Conservation (phyloP, 2,888 invertebrate genomes). For the Cistogaster globosa region DNA sequence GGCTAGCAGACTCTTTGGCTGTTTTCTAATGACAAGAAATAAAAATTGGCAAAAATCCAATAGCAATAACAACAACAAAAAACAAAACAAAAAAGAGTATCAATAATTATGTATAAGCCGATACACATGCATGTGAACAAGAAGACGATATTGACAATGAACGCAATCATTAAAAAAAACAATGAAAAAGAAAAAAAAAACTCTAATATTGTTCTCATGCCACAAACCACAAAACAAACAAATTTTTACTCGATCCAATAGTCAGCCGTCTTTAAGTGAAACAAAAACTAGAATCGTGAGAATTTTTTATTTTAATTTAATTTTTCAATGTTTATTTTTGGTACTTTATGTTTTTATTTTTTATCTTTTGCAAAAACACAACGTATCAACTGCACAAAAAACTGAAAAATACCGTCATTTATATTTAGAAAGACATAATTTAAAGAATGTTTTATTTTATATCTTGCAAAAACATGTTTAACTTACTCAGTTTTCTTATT, state of each 20-base stretch:
- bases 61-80: constrained; percentile 14
- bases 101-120: constrained; percentile 20
- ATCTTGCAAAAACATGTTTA: constrained; percentile 54
- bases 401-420: constrained; percentile 47
- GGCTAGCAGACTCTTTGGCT: constrained; percentile 6
- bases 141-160: constrained; percentile 65
- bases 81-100: neutral
- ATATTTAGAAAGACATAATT: constrained; percentile 58
- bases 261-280: constrained; percentile 23
- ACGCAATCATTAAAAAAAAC: constrained; percentile 26
- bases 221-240: constrained; percentile 20
- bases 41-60: constrained; percentile 64
- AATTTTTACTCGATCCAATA: constrained; percentile 32
- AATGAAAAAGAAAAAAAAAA: constrained; percentile 19
- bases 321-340: constrained; percentile 47
- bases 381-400: constrained; percentile 2
- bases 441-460: constrained; percentile 40
- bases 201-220: constrained; percentile 14
- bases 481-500: constrained; percentile 43
- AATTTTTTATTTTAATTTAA: constrained; percentile 30
- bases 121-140: neutral
- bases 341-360: neutral
- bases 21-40: constrained; percentile 24
- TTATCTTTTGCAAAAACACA: constrained; percentile 5
- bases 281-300: constrained; percentile 61